Conservation (phyloP, 2,888 invertebrate species). For the Macrophya alboannulata region DNA sequence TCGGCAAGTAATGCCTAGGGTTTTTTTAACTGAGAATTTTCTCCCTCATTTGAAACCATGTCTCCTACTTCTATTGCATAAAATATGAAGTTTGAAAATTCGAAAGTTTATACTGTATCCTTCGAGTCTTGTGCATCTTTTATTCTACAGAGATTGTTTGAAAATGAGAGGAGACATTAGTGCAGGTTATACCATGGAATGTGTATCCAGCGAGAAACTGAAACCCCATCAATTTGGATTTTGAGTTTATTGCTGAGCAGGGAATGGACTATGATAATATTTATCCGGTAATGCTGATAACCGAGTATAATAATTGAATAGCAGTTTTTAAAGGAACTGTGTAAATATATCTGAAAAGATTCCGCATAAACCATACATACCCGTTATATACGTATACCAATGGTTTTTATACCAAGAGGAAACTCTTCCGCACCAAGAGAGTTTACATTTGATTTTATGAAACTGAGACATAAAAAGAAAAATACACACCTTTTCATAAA, state of each 20-base stretch:
- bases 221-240: too few relatives aligned
- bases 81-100: not conserved
- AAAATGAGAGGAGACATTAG: not conserved
- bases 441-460: slow-evolving; percentile 1
- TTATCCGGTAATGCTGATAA: not conserved
- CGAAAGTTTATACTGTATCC: not conserved
- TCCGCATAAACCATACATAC: not conserved
- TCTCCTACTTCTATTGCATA: not conserved
- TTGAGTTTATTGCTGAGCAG: not conserved
- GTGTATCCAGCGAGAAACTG: too few relatives aligned
- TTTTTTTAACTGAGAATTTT: not conserved
- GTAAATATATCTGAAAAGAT: not conserved
- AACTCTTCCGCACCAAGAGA: not conserved
- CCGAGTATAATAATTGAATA: too few relatives aligned
- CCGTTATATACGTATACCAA: not conserved
- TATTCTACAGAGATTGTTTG: not conserved
- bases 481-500: not conserved
- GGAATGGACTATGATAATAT: not conserved
- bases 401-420: not conserved
- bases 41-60: not conserved
- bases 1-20: not conserved
- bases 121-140: not conserved
- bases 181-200: not conserved
- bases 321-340: not conserved
- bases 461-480: not conserved